phyloP scores from a whole-genome alignment of 2,113 vertebrate species.

The Turnix velox region DNA sequence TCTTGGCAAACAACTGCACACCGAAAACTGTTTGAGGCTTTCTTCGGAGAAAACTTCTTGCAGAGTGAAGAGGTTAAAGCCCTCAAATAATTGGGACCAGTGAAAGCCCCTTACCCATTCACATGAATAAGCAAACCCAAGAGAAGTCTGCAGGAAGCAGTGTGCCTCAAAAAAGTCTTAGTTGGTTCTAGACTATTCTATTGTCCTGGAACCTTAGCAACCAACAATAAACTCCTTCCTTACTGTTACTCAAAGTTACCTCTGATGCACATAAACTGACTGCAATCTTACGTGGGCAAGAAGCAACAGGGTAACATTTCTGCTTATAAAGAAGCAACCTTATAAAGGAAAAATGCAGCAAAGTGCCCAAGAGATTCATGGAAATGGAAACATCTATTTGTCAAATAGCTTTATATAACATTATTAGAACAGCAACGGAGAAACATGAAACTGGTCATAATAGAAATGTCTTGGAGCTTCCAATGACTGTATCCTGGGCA shows the following conservation, averaged over 20 bases:
- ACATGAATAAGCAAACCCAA: neutral
- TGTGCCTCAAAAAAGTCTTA: neutral
- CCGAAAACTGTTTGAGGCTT: neutral
- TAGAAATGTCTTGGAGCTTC: neutral
- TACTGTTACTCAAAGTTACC: neutral
- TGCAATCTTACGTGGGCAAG: neutral
- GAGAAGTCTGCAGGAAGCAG: neutral
- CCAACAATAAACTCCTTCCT: neutral
- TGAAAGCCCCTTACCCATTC: neutral
- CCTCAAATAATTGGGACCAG: neutral
- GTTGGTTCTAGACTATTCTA: neutral
- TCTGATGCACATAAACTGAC: neutral
- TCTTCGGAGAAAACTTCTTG: neutral
- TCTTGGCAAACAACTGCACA: neutral
- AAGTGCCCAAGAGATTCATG: rapidly evolving
- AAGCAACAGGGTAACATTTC: neutral
- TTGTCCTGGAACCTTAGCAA: neutral
- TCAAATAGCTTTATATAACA: neutral
- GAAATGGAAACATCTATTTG: neutral
- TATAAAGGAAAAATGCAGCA: neutral
- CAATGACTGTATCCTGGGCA: neutral
- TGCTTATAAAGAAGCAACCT: neutral
- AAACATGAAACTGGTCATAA: neutral
- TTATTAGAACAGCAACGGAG: neutral
- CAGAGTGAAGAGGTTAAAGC: neutral